Evolutionary conservation across 2,888 invertebrate genomes (phyloP).

Genomic region (Callyntrura sp.): DNA sequence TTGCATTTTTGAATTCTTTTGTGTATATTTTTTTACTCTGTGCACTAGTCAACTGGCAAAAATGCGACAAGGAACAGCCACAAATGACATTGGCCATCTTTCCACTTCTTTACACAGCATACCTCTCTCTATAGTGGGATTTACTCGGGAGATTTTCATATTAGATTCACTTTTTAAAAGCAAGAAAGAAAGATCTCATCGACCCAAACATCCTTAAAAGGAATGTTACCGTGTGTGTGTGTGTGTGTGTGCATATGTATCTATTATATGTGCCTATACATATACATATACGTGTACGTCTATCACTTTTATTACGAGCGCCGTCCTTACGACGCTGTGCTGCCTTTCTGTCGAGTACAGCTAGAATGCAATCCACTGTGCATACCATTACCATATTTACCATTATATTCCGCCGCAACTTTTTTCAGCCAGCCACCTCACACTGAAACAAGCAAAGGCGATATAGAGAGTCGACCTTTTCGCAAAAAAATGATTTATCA

Average conservation of each 20-base stretch:
- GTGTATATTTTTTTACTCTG: not conserved
- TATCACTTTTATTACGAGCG: too few relatives aligned
- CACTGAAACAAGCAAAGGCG: not conserved
- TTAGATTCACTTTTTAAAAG: slow-evolving; percentile 7
- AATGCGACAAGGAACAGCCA: not conserved
- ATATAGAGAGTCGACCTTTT: slow-evolving; percentile 57
- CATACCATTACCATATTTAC: slow-evolving; percentile 32
- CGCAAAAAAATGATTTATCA: slow-evolving; percentile 50
- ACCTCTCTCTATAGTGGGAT: not conserved
- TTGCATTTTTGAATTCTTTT: too few relatives aligned
- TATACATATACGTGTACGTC: too few relatives aligned
- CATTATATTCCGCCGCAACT: slow-evolving; percentile 14
- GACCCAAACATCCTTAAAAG: slow-evolving; percentile 79
- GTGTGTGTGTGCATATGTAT: not conserved
- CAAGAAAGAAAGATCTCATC: slow-evolving; percentile 76
- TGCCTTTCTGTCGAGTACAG: slow-evolving; percentile 54
- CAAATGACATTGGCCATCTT: slow-evolving; percentile 13
- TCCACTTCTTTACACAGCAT: not conserved
- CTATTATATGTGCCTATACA: not conserved
- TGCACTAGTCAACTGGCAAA: not conserved
- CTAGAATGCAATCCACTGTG: slow-evolving; percentile 62
- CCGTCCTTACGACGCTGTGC: not conserved
- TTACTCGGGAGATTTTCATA: slow-evolving; percentile 20
- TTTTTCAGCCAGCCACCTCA: slow-evolving; percentile 23
- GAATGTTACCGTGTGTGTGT: slow-evolving; percentile 72